A percentile compares a stretch with the other conserved stretches of the same genome.
These are phyloP conservation scores for Thermophis baileyi DNA, from an alignment of 2,113 vertebrate species.

Conservation along the genomic window DNA sequence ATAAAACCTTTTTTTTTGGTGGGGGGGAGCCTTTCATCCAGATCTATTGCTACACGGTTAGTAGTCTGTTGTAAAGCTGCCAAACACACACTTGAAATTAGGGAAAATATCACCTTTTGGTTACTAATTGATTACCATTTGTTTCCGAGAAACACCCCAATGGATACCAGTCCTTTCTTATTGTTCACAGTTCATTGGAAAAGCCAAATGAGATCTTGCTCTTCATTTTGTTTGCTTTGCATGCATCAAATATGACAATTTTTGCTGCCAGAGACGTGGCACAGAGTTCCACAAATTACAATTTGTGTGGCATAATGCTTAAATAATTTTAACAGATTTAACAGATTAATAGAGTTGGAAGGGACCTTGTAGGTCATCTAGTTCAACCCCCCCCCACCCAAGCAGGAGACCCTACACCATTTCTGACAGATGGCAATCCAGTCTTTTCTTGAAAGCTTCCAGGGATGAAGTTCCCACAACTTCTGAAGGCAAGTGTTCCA, in stretches of 20 bases:
- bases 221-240: background rate
- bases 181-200: background rate
- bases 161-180: background rate
- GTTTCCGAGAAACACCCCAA: background rate
- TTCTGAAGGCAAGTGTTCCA: too few relatives aligned
- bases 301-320: background rate
- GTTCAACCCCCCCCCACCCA: too few relatives aligned
- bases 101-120: background rate
- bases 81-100: background rate
- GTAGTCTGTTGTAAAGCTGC: background rate
- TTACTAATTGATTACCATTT: background rate
- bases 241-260: background rate
- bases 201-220: background rate
- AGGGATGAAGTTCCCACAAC: too few relatives aligned
- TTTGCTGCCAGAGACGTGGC: background rate
- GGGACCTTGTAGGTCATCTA: too few relatives aligned
- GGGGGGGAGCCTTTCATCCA: background rate
- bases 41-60: background rate
- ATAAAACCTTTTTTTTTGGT: background rate
- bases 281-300: background rate
- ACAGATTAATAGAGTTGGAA: too few relatives aligned
- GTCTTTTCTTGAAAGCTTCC: too few relatives aligned
- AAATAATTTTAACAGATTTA: background rate
- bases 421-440: too few relatives aligned
- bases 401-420: too few relatives aligned